Base-by-base conservation (phyloP, 1,140 invertebrate species). In the Drosophila micromelanica region DNA sequence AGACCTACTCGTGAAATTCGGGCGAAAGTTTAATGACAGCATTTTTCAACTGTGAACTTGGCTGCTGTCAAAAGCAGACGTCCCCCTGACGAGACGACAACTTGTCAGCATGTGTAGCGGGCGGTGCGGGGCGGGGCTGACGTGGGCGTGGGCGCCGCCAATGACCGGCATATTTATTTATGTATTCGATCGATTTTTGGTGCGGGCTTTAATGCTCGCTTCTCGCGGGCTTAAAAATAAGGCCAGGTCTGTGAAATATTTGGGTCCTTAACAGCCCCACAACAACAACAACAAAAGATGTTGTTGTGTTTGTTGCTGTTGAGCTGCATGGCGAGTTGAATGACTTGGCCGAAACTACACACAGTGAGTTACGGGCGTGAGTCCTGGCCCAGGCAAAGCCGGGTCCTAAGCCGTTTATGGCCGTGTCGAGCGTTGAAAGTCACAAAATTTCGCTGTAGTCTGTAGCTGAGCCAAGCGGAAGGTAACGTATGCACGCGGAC, bases 351-450 rank as follows among this genome's bases (percentile, higher is more conserved):
- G 27, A 17, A 45, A 48, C 11, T 30, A 23, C 20, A n/a, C 17
- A 17, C 17, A 17, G 17, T 2, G 17, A 17, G 11, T 30, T 7
- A 13, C 63, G 55, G 73, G 73, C 43, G 62, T 43, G 63, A 70
- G 46, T 57, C 56, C 59, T 63, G 43, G 17, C 11, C 38, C 63
- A 56, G 63, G 54, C 52, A 45, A 38, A 52, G 45, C 45, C 64
- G 30, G 59, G 52, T 65, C 48, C 40, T 86, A 86, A 86, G 82
- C 79, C 78, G 45, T 86, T 87, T 86, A 78, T 75, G 74, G 43
- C 69, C 15, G 37, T 48, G 59, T 61, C 27, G 71, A 75, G 81
- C 82, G 78, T 87, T 89, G 82, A 89, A 87, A 87, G 82, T 87
- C 82, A 87, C 82, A 82, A 71, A 78, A 57, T 76, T 67, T 46